These are phyloP conservation scores for Zapus hudsonius DNA, from an alignment of 2,113 vertebrate genomes.

Conservation along the genomic window DNA sequence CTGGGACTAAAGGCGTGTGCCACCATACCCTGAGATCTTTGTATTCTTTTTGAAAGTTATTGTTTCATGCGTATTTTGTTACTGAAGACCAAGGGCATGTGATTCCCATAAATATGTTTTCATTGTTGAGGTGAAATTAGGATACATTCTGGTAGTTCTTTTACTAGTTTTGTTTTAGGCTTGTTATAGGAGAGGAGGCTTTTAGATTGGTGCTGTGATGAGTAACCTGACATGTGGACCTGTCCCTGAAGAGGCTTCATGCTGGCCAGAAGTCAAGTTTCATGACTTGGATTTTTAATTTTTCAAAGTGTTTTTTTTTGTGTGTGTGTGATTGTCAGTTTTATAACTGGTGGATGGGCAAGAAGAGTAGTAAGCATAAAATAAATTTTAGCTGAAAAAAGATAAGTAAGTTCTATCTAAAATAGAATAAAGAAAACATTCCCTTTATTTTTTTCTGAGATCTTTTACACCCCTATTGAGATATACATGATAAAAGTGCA, in stretches of 20 bases:
- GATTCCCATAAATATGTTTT: not conserved
- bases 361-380: not conserved
- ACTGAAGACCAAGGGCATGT: not conserved
- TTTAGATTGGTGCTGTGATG: not conserved
- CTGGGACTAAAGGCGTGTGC: too few relatives aligned
- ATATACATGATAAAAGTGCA: not conserved
- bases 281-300: not conserved
- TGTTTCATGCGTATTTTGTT: not conserved
- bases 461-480: not conserved
- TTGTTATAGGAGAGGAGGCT: not conserved
- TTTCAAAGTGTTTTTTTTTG: slow-evolving; percentile 7
- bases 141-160: not conserved
- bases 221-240: not conserved
- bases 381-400: not conserved
- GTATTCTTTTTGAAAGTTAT: slow-evolving; percentile 18
- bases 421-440: not conserved
- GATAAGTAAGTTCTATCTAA: too few relatives aligned
- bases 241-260: not conserved
- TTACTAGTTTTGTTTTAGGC: not conserved
- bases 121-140: not conserved
- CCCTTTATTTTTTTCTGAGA: not conserved
- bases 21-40: too few relatives aligned
- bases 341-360: not conserved
- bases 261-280: not conserved
- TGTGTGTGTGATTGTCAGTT: not conserved